Evolutionary conservation across 2,888 invertebrate species (phyloP).

Genomic region (Gryllus longicercus): DNA sequence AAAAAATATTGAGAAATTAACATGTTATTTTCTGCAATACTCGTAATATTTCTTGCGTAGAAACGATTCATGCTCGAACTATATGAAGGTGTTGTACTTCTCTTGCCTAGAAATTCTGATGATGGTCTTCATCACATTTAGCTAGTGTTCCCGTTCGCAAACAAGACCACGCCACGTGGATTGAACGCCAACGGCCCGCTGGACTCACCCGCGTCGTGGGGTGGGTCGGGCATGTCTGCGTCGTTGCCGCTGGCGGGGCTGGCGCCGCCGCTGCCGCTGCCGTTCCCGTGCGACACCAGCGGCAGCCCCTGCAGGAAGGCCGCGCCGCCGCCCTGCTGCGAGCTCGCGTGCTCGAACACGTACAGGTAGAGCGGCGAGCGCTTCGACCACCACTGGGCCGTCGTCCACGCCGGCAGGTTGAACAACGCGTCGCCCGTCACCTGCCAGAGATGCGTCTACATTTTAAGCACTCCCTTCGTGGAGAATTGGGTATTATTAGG

Average conservation of each 20-base stretch:
- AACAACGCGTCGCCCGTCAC: slow-evolving; percentile 63
- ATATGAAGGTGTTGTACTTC: too few species aligned
- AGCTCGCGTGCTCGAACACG: slow-evolving; percentile 69
- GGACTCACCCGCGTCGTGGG: background rate
- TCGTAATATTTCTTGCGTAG: too few species aligned
- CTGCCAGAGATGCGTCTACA: slow-evolving; percentile 44
- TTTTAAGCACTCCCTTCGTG: too few species aligned
- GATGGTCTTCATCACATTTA: too few species aligned
- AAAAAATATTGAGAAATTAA: too few species aligned
- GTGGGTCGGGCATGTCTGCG: background rate
- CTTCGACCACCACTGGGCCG: slow-evolving; percentile 66
- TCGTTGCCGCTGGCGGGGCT: background rate
- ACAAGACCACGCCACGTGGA: background rate
- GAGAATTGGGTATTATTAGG: too few species aligned
- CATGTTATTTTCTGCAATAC: too few species aligned
- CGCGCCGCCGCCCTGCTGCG: slow-evolving; percentile 56
- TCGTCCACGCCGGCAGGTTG: slow-evolving; percentile 71
- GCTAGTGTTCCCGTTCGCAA: too few species aligned
- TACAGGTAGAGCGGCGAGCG: slow-evolving; percentile 65
- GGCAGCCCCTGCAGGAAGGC: slow-evolving; percentile 65
- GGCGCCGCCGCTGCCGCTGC: background rate
- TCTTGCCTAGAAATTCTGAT: too few species aligned
- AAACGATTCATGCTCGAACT: too few species aligned
- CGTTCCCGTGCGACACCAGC: slow-evolving; percentile 48
- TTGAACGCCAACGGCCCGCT: background rate